Evolutionary conservation across 1,140 invertebrate species (phyloP).

Genomic region (Rhagoletis zephyria): DNA sequence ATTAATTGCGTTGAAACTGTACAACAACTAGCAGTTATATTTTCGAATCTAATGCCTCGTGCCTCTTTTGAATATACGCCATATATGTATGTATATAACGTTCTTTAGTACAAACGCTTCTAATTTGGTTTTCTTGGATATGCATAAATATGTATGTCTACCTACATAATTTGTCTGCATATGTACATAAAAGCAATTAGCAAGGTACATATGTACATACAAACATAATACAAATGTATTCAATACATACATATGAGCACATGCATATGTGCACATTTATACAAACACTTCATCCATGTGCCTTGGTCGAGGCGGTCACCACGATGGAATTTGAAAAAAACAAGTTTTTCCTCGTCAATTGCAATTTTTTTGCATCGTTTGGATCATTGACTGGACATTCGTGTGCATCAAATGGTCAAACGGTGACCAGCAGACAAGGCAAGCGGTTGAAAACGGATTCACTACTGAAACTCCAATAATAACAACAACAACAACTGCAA

Average conservation of each 20-base stretch:
- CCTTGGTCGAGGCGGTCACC: neutral
- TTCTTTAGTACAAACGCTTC: too few relatives aligned
- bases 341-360: slow-evolving; percentile 11
- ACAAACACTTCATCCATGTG: too few relatives aligned
- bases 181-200: neutral
- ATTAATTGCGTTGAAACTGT: too few relatives aligned
- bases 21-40: too few relatives aligned
- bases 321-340: slow-evolving; percentile 26
- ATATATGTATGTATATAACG: too few relatives aligned
- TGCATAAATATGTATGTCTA: neutral
- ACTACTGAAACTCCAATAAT: too few relatives aligned
- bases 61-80: too few relatives aligned
- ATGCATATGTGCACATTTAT: neutral
- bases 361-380: slow-evolving; percentile 31
- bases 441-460: neutral
- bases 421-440: slow-evolving; percentile 10
- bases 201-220: neutral
- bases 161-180: neutral
- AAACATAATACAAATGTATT: too few relatives aligned
- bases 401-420: slow-evolving; percentile 15
- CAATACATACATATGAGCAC: too few relatives aligned
- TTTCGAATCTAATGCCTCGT: too few relatives aligned
- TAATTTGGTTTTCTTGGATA: neutral
- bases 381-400: slow-evolving; percentile 39
- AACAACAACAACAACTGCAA: too few relatives aligned